phyloP scores from a whole-genome alignment of 2,888 invertebrate genomes.

The Xylocampa areola region DNA sequence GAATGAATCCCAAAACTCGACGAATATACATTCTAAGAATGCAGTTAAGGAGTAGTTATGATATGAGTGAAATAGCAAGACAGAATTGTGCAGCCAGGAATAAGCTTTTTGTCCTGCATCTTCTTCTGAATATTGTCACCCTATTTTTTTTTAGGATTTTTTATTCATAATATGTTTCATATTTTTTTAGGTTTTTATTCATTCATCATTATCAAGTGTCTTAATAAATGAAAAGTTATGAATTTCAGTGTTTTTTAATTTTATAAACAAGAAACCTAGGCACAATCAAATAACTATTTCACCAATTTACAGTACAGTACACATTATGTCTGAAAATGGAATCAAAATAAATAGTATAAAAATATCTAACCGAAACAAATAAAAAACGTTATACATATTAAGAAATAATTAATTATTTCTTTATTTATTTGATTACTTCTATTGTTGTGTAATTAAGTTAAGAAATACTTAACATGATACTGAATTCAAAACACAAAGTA shows the following conservation, averaged over 20 bases:
- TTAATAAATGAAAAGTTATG: no score
- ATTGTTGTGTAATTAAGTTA: no score
- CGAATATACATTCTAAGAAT: slow-evolving; percentile 80
- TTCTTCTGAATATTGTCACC: slow-evolving; percentile 41
- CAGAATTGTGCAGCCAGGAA: slow-evolving; percentile 29
- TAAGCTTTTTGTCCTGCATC: slow-evolving; percentile 17
- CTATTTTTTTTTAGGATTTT: slow-evolving; percentile 14
- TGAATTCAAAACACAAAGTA: background rate
- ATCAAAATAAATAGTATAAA: background rate
- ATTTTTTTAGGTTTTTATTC: background rate
- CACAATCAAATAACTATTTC: no score
- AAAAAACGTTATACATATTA: no score
- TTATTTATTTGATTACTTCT: background rate
- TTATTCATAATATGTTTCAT: background rate
- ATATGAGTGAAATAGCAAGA: slow-evolving; percentile 73
- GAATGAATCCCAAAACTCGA: slow-evolving; percentile 77
- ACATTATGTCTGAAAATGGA: no score
- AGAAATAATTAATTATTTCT: background rate
- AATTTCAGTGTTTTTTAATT: no score
- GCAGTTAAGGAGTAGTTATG: slow-evolving; percentile 76
- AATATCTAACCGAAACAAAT: no score
- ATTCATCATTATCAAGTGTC: background rate
- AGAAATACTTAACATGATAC: background rate
- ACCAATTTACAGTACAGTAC: no score
- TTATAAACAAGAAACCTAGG: no score